Conservation (phyloP, 2,888 invertebrate genomes). For the Cephus pulcher region DNA sequence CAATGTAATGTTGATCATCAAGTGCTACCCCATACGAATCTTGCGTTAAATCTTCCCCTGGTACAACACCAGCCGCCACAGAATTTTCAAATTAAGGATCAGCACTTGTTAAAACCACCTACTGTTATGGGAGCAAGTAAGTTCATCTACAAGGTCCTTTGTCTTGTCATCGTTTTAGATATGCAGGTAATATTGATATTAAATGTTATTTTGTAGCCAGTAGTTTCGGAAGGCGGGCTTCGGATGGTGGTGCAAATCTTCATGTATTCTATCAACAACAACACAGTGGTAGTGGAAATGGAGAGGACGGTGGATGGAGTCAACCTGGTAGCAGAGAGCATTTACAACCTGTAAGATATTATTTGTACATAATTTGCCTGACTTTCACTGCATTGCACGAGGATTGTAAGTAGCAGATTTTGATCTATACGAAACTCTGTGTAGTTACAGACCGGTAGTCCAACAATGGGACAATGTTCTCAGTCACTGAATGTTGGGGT, state of each 20-base stretch:
- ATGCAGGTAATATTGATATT: constrained; percentile 1
- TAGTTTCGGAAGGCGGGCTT: constrained; percentile 89
- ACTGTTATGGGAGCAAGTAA: constrained; percentile 86
- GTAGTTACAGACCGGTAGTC: constrained; percentile 62
- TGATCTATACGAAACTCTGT: neutral
- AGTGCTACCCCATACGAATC: constrained; percentile 82
- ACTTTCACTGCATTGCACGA: neutral
- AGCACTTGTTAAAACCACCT: constrained; percentile 93
- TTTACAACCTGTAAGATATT: constrained; percentile 67
- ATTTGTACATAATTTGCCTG: neutral
- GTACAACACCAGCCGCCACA: constrained; percentile 86
- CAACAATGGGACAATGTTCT: constrained; percentile 64
- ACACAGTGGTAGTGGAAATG: constrained; percentile 53
- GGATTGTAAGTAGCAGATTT: neutral
- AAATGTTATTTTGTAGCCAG: constrained; percentile 69
- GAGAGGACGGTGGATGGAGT: constrained; percentile 69
- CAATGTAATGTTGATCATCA: constrained; percentile 66
- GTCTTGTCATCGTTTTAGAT: constrained; percentile 13
- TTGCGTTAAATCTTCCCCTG: constrained; percentile 86
- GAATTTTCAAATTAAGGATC: constrained; percentile 91
- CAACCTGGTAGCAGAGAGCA: constrained; percentile 71
- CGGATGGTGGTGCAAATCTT: constrained; percentile 95
- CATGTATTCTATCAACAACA: constrained; percentile 74
- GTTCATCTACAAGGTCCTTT: constrained; percentile 45
- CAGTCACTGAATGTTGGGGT: constrained; percentile 60